These are phyloP conservation scores for Brachionus rubens DNA, from an alignment of 1,140 invertebrate genomes.

Conservation along the genomic window DNA sequence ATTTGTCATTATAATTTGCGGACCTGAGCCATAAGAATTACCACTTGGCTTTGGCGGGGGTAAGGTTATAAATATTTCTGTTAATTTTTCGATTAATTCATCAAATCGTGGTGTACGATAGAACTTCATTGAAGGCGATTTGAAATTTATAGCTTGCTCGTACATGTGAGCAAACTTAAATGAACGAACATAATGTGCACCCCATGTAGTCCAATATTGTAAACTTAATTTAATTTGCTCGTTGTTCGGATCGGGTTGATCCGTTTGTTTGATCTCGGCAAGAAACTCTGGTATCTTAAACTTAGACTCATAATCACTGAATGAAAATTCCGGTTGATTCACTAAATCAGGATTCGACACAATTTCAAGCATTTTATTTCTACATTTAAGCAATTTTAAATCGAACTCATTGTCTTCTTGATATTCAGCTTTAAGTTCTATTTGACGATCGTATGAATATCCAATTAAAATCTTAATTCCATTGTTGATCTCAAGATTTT, in stretches of 20 bases:
- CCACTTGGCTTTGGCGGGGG: slow-evolving; percentile 31
- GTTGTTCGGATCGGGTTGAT: slow-evolving; percentile 18
- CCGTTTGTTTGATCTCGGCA: slow-evolving; percentile 17
- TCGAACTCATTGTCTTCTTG: neutral
- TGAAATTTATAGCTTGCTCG: slow-evolving; percentile 39
- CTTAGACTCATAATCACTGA: neutral
- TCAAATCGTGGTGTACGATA: slow-evolving; percentile 17
- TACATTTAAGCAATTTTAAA: neutral
- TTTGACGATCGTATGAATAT: neutral
- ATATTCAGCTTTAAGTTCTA: neutral
- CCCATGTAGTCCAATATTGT: slow-evolving; percentile 37
- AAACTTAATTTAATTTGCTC: slow-evolving; percentile 17
- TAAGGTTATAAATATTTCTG: slow-evolving; percentile 16
- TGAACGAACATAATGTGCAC: slow-evolving; percentile 17
- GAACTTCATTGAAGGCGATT: slow-evolving; percentile 40
- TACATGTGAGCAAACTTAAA: slow-evolving; percentile 37
- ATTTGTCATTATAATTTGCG: neutral
- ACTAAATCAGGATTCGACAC: no score
- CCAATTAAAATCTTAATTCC: neutral
- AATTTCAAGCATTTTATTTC: slow-evolving; percentile 12
- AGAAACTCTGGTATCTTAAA: slow-evolving; percentile 18
- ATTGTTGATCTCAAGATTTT: neutral
- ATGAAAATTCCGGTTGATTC: neutral
- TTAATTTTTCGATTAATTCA: slow-evolving; percentile 16
- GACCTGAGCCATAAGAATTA: neutral